Percentiles rank a stretch among this genome's conserved stretches.
These are phyloP conservation scores for Pseudococcus longispinus DNA, from an alignment of 2,888 invertebrate genomes.

Conservation along the genomic window DNA sequence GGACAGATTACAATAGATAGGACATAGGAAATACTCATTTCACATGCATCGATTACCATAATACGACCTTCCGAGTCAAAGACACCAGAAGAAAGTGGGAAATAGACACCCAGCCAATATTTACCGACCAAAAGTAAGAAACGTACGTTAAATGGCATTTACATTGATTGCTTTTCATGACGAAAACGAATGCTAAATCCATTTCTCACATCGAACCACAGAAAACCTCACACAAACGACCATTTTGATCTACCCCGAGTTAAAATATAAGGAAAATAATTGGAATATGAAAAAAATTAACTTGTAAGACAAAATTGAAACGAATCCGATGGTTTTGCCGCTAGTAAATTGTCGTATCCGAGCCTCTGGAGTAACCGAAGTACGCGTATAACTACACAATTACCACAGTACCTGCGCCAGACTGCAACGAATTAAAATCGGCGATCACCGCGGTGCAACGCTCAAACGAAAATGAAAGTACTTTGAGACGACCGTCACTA, in stretches of 20 bases:
- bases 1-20: background rate
- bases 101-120: background rate
- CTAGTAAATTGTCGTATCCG: background rate
- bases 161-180: background rate
- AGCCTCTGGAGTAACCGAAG: constrained; percentile 18
- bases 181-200: no score
- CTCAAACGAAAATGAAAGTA: constrained; percentile 50
- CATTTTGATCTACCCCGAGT: background rate
- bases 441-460: constrained; percentile 36
- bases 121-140: background rate
- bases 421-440: constrained; percentile 35
- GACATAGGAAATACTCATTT: background rate
- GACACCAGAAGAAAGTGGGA: constrained; percentile 1
- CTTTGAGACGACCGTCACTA: constrained; percentile 21
- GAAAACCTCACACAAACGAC: no score
- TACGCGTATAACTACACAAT: constrained; percentile 36
- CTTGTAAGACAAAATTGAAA: background rate
- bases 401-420: constrained; percentile 7
- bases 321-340: background rate
- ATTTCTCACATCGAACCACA: background rate
- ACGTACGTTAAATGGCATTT: background rate
- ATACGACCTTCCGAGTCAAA: constrained; percentile 4
- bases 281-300: background rate
- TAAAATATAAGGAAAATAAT: background rate
- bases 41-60: background rate